Conservation (phyloP, 1,140 invertebrate genomes). For the Temnothorax nylanderi region DNA sequence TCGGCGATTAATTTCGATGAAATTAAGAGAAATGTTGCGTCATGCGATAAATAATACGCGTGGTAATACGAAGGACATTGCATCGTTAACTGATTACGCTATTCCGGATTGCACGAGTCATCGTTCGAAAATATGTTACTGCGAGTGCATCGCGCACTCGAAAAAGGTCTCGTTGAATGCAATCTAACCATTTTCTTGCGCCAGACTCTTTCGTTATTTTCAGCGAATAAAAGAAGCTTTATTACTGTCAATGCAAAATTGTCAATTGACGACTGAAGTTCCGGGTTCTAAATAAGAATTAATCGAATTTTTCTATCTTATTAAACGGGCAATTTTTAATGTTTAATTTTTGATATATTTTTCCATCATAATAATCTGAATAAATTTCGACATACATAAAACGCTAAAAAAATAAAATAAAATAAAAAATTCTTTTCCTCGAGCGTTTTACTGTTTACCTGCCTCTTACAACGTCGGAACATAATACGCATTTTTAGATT, state of each 20-base stretch:
- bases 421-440: not conserved
- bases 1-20: constrained; percentile 23
- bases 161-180: not conserved
- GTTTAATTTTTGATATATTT: not conserved
- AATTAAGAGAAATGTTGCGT: constrained; percentile 25
- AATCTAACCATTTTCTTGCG: not conserved
- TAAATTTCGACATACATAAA: not conserved
- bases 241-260: not conserved
- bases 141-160: not conserved
- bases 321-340: not conserved
- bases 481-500: not conserved
- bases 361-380: not conserved
- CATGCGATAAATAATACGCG: not conserved
- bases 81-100: constrained; percentile 5
- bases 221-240: not conserved
- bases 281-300: not conserved
- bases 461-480: not conserved
- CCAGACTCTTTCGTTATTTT: not conserved
- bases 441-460: not conserved
- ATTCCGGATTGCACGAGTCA: constrained; percentile 10
- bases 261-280: not conserved
- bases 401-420: not conserved
- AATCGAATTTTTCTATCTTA: not conserved
- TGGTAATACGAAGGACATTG: not conserved
- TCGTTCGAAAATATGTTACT: constrained; percentile 2